phyloP scores from a whole-genome alignment of 2,113 vertebrate genomes.

The Triplophysa tibetana region DNA sequence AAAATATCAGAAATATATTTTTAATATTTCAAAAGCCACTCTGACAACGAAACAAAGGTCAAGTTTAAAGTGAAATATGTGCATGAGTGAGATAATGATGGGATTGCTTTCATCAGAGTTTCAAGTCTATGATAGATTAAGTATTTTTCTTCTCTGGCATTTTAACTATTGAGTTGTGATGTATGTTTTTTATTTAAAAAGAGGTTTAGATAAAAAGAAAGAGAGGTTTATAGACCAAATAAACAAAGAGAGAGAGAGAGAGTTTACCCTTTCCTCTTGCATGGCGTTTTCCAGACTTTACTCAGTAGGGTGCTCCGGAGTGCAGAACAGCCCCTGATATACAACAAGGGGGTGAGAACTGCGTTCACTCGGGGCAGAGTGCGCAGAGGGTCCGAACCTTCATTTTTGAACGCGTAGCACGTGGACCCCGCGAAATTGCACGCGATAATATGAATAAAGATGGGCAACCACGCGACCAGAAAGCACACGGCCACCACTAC shows the following conservation, averaged over 20 bases:
- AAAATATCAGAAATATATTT: neutral
- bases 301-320: conserved; percentile 62
- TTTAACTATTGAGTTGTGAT: too few species aligned
- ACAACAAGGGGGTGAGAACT: conserved; percentile 70
- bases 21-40: neutral
- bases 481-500: conserved; percentile 72
- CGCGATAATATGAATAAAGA: conserved; percentile 63
- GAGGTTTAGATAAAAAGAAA: neutral
- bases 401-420: conserved; percentile 68
- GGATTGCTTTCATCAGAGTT: too few species aligned
- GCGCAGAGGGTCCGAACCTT: conserved; percentile 71
- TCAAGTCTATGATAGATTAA: too few species aligned
- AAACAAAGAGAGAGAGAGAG: neutral
- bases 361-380: conserved; percentile 73
- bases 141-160: too few species aligned
- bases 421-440: conserved; percentile 61
- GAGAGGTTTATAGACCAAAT: neutral
- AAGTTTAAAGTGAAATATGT: neutral
- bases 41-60: neutral
- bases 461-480: conserved; percentile 69
- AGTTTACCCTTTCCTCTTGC: conserved; percentile 45
- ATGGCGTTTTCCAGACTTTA: conserved; percentile 63
- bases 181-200: too few species aligned
- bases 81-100: too few species aligned
- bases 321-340: conserved; percentile 69